Base-by-base conservation (phyloP, 2,888 invertebrate species). In the Chesias legatella region DNA sequence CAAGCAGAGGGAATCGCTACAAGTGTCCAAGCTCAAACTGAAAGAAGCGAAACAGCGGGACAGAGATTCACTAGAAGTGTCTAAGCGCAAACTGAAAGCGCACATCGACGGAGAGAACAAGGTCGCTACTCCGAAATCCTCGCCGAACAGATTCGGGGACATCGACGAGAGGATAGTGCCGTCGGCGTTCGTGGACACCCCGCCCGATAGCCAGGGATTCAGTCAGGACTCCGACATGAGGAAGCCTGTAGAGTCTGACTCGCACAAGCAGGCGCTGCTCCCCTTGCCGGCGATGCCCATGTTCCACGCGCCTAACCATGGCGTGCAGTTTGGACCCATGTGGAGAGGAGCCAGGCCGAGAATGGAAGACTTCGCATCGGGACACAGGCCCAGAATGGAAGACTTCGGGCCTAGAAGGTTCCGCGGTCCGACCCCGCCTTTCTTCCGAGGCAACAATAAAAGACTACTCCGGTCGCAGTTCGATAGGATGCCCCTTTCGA, bases 11-110 rank as follows among this genome's bases (percentile, higher is more conserved):
- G 94, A 94, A 43, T 91, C 91, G 0, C 53, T 90, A 10, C 92
- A 92, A 63, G 86, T 89, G 26, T 89, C 89, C 0, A 82, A 86
- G 36, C 88, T 89, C 28, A 95, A 95, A 71, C 74, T 94, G 1
- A 91, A 93, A 42, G 94, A 94, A 43, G 94, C 94, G 0, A 93
- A 94, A 57, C 90, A 93, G 32, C 91, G 91, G 24, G 32, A 45
- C 7, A 45, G 35, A 6, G 94, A 94, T 43, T 91, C 91, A 0
- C 52, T 90, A 9, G 92, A 92, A 63, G 86, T 89, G 27, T 89
- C 89, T 0, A 83, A 88, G 48, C 67, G 79, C 13, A 84, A 79
- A 51, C 68, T 88, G 0, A 78, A 82, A 46, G 75, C 80, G 1
- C 79, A 79, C 21, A 71, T 73, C 1, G 60, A 79, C 4, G 81